Evolutionary conservation across 2,888 invertebrate species (phyloP).

Genomic region (Buathra laborator): DNA sequence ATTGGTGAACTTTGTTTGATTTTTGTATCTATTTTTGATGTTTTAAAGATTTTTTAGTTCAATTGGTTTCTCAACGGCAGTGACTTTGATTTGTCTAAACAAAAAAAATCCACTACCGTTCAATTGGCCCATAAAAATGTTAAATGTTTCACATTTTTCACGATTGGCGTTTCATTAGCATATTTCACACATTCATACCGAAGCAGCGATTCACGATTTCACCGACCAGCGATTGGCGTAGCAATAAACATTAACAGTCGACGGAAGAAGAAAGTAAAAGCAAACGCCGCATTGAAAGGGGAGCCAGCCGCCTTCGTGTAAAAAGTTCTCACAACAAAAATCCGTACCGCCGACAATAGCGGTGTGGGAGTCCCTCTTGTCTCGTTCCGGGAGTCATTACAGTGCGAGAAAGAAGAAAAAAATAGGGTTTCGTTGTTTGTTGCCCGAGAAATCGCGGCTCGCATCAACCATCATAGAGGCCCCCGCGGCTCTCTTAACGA

Average conservation of each 20-base stretch:
- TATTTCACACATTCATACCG: background rate
- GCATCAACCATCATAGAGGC: background rate
- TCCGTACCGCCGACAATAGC: conserved; percentile 42
- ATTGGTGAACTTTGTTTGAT: no score
- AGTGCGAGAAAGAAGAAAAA: conserved; percentile 25
- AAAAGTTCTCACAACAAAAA: conserved; percentile 73
- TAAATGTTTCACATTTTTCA: background rate
- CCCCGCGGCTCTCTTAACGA: background rate
- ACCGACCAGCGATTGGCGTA: conserved; percentile 20
- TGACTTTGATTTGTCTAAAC: no score
- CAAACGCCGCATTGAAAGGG: conserved; percentile 54
- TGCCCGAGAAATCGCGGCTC: background rate
- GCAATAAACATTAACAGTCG: conserved; percentile 21
- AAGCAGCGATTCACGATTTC: conserved; percentile 57
- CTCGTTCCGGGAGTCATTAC: conserved; percentile 66
- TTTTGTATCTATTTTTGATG: no score
- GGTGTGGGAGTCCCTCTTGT: conserved; percentile 69
- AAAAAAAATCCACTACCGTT: no score
- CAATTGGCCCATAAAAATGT: background rate
- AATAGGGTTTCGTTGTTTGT: conserved; percentile 22
- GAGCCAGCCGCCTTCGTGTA: conserved; percentile 52
- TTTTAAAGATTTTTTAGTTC: no score
- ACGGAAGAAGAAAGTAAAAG: conserved; percentile 66
- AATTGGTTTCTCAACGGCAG: no score
- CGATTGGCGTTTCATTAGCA: background rate